Conservation (phyloP, 2,888 invertebrate species). For the Cremastobaeus sp. region DNA sequence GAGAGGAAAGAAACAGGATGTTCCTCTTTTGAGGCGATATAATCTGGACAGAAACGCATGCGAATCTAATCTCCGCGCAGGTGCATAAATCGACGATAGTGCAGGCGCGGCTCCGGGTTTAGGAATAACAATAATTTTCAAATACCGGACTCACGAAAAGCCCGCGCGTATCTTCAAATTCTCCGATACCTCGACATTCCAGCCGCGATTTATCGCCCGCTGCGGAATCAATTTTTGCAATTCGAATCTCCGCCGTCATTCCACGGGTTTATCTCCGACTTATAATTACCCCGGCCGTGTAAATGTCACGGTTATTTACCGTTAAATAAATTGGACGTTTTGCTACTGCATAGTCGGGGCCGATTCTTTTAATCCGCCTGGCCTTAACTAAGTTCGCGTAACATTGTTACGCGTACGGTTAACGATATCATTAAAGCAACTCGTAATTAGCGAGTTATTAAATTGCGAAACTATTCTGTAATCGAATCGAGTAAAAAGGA, state of each 20-base stretch:
- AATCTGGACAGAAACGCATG: conserved; percentile 58
- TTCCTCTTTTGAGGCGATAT: conserved; percentile 55
- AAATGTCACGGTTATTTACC: conserved; percentile 16
- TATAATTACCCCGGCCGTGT: conserved; percentile 19
- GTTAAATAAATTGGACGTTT: conserved; percentile 35
- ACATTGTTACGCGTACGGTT: conserved; percentile 32
- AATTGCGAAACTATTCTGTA: conserved; percentile 26
- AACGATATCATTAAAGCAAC: conserved; percentile 40
- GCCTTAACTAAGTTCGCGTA: conserved; percentile 10
- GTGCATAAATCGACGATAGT: conserved; percentile 64
- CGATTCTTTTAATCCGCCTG: conserved; percentile 14
- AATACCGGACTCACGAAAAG: conserved; percentile 35
- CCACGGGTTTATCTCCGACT: too few relatives aligned
- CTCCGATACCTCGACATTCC: conserved; percentile 38
- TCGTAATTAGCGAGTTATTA: conserved; percentile 22
- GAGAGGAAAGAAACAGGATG: conserved; percentile 56
- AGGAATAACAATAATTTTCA: conserved; percentile 58
- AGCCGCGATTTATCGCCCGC: conserved; percentile 30
- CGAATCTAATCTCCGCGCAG: conserved; percentile 61
- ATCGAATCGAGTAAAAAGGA: conserved; percentile 8
- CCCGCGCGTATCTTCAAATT: conserved; percentile 39
- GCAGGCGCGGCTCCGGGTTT: conserved; percentile 45
- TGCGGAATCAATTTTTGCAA: conserved; percentile 3
- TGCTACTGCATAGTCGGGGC: conserved; percentile 23
- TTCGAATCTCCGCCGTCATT: too few relatives aligned